These are phyloP conservation scores for Periplaneta americana DNA, from an alignment of 1,140 invertebrate genomes.

Conservation along the genomic window DNA sequence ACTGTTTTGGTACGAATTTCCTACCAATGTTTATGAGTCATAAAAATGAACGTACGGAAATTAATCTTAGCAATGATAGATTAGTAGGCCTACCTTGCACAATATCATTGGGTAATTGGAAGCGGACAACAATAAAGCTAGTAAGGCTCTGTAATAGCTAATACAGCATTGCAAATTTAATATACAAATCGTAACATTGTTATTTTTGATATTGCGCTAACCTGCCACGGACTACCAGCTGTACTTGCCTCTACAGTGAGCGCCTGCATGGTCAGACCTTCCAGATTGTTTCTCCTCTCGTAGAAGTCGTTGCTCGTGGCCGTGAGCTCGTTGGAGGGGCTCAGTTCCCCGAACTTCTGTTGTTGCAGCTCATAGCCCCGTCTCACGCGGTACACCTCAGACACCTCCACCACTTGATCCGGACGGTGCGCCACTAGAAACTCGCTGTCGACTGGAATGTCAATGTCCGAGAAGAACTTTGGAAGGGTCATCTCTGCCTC, in stretches of 20 bases:
- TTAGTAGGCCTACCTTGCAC: no score
- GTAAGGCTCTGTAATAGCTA: no score
- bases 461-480: neutral
- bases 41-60: no score
- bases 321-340: neutral
- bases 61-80: no score
- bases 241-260: neutral
- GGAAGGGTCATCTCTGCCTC: neutral
- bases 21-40: no score
- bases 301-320: neutral
- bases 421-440: neutral
- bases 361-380: neutral
- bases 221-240: no score
- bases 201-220: no score
- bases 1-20: no score
- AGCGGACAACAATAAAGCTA: no score
- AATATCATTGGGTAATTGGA: no score
- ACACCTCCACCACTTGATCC: neutral
- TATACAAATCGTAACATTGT: no score
- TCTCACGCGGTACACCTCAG: neutral
- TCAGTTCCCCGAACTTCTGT: neutral
- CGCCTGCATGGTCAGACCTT: neutral
- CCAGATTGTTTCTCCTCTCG: neutral
- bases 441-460: neutral
- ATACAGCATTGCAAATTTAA: no score